Conservation (phyloP, 2,113 vertebrate genomes). For the Geothlypis trichas region DNA sequence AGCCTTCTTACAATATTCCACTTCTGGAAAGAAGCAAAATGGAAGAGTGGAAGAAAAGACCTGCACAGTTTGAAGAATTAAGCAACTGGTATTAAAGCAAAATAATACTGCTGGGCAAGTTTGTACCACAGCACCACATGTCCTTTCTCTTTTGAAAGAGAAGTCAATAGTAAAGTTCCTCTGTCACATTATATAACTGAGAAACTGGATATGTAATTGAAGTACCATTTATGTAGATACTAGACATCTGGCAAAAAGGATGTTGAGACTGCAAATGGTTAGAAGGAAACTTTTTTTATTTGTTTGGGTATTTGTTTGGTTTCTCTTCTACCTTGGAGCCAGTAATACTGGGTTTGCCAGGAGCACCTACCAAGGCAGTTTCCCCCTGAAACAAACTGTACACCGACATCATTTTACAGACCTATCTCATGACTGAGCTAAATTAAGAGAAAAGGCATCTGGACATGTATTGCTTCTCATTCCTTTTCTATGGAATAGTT, state of each 20-base stretch:
- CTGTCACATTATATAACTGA: background rate
- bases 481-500: background rate
- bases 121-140: background rate
- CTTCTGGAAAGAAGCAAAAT: background rate
- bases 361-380: constrained; percentile 49
- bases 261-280: background rate
- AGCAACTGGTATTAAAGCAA: background rate
- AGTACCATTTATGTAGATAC: background rate
- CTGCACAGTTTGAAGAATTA: background rate
- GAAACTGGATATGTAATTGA: background rate
- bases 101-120: background rate
- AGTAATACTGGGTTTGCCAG: constrained; percentile 52
- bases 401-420: background rate
- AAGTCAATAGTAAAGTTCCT: background rate
- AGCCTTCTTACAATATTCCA: background rate
- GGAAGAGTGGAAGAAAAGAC: background rate
- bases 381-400: constrained; percentile 66
- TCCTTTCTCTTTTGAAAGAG: background rate
- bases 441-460: background rate
- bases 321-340: constrained; percentile 38
- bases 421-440: background rate
- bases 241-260: background rate
- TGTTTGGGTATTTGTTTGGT: background rate
- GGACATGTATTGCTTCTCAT: background rate
- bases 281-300: background rate